Conservation (phyloP, 1,140 invertebrate species). For the Pseudomyrmex flavicornis region DNA sequence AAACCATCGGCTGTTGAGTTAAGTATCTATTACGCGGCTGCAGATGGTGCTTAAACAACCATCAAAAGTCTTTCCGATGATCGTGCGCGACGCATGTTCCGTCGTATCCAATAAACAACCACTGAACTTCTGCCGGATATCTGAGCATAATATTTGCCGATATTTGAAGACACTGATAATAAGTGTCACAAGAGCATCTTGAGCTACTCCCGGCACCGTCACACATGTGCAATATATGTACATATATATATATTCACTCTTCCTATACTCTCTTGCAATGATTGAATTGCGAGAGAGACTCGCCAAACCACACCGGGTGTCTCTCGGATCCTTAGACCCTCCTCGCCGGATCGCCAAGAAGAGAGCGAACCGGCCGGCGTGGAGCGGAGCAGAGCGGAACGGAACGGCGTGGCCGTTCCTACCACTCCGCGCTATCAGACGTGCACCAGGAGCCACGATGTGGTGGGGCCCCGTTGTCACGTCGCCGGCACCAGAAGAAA, state of each 20-base stretch:
- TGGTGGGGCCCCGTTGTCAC: conserved; percentile 60
- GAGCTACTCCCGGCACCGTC: conserved; percentile 20
- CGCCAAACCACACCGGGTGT: not conserved
- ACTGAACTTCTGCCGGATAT: not conserved
- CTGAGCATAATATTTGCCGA: not conserved
- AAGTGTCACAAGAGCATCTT: not conserved
- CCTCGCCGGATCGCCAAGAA: conserved; percentile 23
- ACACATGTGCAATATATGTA: not conserved
- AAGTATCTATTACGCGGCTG: not conserved
- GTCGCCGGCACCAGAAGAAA: conserved; percentile 31
- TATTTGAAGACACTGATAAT: not conserved
- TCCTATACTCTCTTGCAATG: not conserved
- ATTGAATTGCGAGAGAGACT: conserved; percentile 33
- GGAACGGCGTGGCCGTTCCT: conserved; percentile 22
- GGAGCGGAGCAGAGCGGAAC: not conserved
- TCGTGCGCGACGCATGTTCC: not conserved
- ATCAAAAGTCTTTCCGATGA: not conserved
- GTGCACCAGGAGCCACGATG: conserved; percentile 60
- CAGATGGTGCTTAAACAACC: not conserved
- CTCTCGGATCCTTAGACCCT: not conserved
- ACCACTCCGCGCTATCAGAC: conserved; percentile 59
- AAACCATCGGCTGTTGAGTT: not conserved
- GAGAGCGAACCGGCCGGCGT: conserved; percentile 19
- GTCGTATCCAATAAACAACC: not conserved
- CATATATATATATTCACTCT: not conserved